Percentiles rank a stretch among this genome's conserved stretches.
Evolutionary conservation across 2,113 vertebrate genomes (phyloP).

Genomic region (Opisthocomus hoazin): DNA sequence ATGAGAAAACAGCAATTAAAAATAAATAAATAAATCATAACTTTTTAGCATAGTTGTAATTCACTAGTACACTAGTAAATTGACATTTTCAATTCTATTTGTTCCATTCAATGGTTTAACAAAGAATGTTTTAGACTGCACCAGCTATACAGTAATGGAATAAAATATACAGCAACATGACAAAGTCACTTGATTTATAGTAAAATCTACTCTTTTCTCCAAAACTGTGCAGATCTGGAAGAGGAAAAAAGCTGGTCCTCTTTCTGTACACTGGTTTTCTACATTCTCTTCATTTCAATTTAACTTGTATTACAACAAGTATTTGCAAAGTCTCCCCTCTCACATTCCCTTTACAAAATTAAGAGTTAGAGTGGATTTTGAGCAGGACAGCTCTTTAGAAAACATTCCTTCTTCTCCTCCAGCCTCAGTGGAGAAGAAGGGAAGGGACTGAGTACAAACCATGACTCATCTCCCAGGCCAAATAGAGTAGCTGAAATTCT

Average conservation of each 20-base stretch:
- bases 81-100: neutral
- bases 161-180: neutral
- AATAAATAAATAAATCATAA: neutral
- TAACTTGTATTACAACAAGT: neutral
- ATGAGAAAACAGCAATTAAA: neutral
- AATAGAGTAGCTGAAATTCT: neutral
- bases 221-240: neutral
- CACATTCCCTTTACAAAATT: neutral
- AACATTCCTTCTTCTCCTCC: neutral
- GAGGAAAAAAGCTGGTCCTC: neutral
- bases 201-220: neutral
- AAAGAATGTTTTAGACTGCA: neutral
- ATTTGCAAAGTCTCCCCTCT: neutral
- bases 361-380: neutral
- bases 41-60: neutral
- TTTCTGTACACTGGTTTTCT: neutral
- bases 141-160: neutral
- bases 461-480: neutral
- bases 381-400: neutral
- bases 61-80: neutral
- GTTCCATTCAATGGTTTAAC: neutral
- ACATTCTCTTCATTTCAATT: neutral
- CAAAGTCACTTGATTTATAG: neutral
- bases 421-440: neutral
- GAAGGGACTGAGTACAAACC: neutral